Base-by-base conservation (phyloP, 2,797 vertebrate species). In the Sebastiscus tertius region DNA sequence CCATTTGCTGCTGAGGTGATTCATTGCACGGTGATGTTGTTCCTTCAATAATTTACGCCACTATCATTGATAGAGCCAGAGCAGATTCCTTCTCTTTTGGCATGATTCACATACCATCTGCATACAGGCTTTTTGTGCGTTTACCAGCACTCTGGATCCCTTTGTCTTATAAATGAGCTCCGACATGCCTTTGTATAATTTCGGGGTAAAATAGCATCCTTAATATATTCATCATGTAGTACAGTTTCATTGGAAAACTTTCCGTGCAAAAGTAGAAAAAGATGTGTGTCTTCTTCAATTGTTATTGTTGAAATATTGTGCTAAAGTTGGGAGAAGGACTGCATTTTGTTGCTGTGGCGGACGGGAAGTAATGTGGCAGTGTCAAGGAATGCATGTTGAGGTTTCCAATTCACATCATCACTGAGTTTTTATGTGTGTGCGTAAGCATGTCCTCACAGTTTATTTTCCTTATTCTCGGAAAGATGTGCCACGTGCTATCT, bases 101-200 rank as follows among this genome's bases (percentile, higher is more conserved):
- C 79, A 60, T 65, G 76, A 88, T 86, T 86, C 82, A 84, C 79
- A 89, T 88, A 63, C 65, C 84, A 92, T 89, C 81, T 91, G 81
- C 83, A 80, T 75, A 36, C 55, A 69, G 68, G 31, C 73, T 81
- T 76, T 62, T 63, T 20, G 16, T 54, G 70, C 71, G 27, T 87
- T 88, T 60, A 64, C 77, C 74, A 80, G 66, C 20, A 10, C 49
- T 83, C 59, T 59, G 75, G 24, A 72, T 80, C 33, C 49, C 49
- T 60, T 63, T 78, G 77, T 85, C 75, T 79, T 55, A 9, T 55
- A 86, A 81, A 87, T 46, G 26, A 82, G 55, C 27, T 46, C 31
- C 80, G 82, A 90, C 81, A 67, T 83, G 59, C 54, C 55, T 61
- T 85, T 61, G 62, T 77, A 58, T 73, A 56, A 73, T 73, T 49